Evolutionary conservation across 2,797 vertebrate genomes (phyloP), one percentile per base, ranked within the genome.

Genomic region (Catostomus latipinnis): DNA sequence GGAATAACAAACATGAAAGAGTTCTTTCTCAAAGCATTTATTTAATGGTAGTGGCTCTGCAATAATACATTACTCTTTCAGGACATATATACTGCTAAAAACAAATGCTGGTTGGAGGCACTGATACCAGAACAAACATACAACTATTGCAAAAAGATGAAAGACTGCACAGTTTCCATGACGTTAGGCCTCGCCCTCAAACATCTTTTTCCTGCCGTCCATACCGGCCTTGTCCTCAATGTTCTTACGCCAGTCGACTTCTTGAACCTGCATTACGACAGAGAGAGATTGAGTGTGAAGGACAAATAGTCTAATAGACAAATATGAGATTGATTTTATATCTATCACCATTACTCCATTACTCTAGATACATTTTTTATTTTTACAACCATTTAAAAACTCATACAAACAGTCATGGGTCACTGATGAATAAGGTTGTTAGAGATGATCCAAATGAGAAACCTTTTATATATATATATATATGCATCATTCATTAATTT

Each of bases 141-240:
- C 6, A 78, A 73, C 68, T 45, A 61, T 8, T 77, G 60, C 74
- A 58, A 78, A 82, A 49, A 74, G 65, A 56, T 74, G 11, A 74
- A 63, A 34, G 69, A 18, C 49, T 62, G 57, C 6, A 16, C 57
- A 49, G n/a, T 22, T 52, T 80, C 71, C 18, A 60, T 22, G 22
- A 22, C 22, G 22, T 84, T 87, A 87, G 50, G 75, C 58, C 22
- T 84, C 84, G 72, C 81, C 85, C 90, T 96, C 95, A 0, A 96
- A 96, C 95, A 96, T 96, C 94, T 96, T 96, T 94, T 96, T 96
- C 65, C 96, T 93, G 89, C 95, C 96, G 78, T 93, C 95, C 95
- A 96, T 96, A 88, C 96, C 95, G 0, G 96, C 94, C 91, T 96
- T 96, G 89, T 96, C 96, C 84, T 96, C 96, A n/a, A 96, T 92